Evolutionary conservation across 2,113 vertebrate genomes (phyloP).

Genomic region (Gadus chalcogrammus): DNA sequence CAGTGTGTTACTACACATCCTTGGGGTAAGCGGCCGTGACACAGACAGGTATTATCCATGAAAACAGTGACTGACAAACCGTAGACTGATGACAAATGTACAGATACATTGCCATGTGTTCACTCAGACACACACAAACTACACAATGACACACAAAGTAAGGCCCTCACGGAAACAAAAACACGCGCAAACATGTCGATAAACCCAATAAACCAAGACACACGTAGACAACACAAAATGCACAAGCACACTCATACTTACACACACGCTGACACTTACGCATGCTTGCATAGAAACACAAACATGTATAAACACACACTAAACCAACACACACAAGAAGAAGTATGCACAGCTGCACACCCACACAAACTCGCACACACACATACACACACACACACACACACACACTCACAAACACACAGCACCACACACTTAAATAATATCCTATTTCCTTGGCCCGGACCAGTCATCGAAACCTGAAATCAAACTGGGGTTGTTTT

Average conservation of each 20-base stretch:
- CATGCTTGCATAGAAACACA: neutral
- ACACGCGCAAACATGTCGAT: neutral
- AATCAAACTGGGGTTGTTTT: too few relatives aligned
- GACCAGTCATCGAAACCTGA: too few relatives aligned
- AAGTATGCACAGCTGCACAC: neutral
- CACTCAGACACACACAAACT: neutral
- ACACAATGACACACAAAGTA: neutral
- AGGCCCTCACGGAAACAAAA: neutral
- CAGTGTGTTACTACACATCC: too few relatives aligned
- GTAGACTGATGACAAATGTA: neutral
- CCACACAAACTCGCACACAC: neutral
- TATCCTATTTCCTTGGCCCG: too few relatives aligned
- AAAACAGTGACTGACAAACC: neutral
- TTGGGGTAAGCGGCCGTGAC: neutral
- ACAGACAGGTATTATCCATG: neutral
- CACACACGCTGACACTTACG: neutral
- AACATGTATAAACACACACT: neutral
- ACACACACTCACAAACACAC: conserved; percentile 12
- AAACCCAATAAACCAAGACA: neutral
- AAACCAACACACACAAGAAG: neutral
- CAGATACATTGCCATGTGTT: neutral
- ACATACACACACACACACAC: conserved; percentile 10
- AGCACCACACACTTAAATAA: neutral
- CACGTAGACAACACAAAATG: neutral
- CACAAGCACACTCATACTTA: neutral